Evolutionary conservation across 2,888 invertebrate species (phyloP).

Genomic region (Lordiphosa fenestrarum): DNA sequence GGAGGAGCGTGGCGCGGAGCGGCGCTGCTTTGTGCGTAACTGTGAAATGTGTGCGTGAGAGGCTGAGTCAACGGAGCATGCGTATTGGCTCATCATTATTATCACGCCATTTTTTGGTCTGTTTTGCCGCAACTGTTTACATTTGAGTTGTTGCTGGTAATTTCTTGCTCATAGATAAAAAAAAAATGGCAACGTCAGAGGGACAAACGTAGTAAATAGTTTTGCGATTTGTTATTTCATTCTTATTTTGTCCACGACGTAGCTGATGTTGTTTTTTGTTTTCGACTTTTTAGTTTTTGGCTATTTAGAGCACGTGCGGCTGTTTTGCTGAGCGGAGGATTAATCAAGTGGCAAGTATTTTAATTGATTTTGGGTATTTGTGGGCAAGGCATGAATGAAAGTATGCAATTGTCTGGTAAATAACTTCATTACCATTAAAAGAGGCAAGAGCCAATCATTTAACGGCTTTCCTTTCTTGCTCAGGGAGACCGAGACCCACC

Average conservation of each 20-base stretch:
- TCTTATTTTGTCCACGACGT: conserved; percentile 43
- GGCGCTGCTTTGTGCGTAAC: conserved; percentile 62
- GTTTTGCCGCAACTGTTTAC: conserved; percentile 27
- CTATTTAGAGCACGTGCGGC: conserved; percentile 52
- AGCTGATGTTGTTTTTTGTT: conserved; percentile 14
- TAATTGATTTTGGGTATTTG: not conserved
- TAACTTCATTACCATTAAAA: conserved; percentile 24
- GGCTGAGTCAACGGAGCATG: conserved; percentile 54
- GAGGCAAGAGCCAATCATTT: conserved; percentile 31
- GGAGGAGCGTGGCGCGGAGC: conserved; percentile 15
- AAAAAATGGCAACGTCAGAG: conserved; percentile 29
- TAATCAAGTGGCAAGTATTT: conserved; percentile 7
- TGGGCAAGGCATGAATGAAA: conserved; percentile 1
- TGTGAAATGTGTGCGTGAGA: conserved; percentile 63
- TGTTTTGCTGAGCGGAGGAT: not conserved
- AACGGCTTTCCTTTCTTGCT: conserved; percentile 58
- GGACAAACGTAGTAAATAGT: conserved; percentile 36
- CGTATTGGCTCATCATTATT: conserved; percentile 19
- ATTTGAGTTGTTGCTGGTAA: conserved; percentile 27
- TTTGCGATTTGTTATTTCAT: conserved; percentile 12
- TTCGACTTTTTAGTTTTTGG: not conserved
- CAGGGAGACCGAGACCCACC: conserved; percentile 13
- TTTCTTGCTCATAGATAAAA: conserved; percentile 38
- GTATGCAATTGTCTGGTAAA: conserved; percentile 9
- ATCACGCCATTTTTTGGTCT: conserved; percentile 29